Conservation (phyloP, 1,140 invertebrate species). For the Andrena cerasifolii region DNA sequence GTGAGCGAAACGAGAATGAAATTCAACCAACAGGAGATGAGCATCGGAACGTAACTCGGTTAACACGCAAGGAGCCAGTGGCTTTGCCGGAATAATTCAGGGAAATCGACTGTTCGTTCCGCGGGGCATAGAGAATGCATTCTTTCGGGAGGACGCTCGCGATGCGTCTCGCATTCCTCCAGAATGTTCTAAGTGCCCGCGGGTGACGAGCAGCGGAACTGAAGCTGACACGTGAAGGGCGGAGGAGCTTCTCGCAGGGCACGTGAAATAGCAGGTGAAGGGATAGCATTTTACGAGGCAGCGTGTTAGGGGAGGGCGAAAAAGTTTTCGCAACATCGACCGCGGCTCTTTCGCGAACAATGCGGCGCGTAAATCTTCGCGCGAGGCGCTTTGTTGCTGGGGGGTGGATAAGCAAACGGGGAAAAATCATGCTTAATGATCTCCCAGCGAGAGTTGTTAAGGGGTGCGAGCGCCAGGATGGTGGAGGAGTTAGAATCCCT, state of each 20-base stretch:
- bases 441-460: not conserved
- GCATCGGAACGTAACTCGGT: not conserved
- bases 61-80: not conserved
- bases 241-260: conserved; percentile 4
- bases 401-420: conserved; percentile 7
- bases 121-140: no score
- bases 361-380: conserved; percentile 17
- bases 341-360: conserved; percentile 6
- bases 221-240: not conserved
- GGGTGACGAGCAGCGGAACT: not conserved
- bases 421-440: conserved; percentile 12
- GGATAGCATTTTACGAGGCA: conserved; percentile 23
- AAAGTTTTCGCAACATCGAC: conserved; percentile 21
- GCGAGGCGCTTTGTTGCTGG: not conserved
- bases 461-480: no score
- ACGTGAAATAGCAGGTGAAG: conserved; percentile 35
- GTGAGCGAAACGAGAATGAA: not conserved
- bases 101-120: not conserved
- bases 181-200: not conserved
- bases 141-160: no score
- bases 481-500: not conserved
- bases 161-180: not conserved
- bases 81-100: not conserved
- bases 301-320: conserved; percentile 30
- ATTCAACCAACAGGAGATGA: not conserved